Conservation (phyloP, 1,140 invertebrate genomes). For the Trinorchestia longiramus region DNA sequence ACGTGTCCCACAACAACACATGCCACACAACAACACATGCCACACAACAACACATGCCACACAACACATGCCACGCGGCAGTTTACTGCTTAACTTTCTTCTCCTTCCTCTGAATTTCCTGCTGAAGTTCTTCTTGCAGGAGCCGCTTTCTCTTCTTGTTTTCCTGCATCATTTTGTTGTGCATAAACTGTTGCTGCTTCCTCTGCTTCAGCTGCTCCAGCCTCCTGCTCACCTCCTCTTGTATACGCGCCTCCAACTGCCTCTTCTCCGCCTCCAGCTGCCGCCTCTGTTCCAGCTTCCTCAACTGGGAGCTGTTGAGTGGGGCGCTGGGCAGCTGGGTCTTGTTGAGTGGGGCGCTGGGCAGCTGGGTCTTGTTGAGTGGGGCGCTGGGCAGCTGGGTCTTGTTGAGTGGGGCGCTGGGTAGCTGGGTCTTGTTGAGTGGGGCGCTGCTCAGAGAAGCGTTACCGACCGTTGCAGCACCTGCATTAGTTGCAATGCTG, state of each 20-base stretch:
- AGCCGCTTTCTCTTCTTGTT: slow-evolving; percentile 9
- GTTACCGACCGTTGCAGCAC: too few species aligned
- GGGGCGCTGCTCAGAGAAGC: too few species aligned
- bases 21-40: too few species aligned
- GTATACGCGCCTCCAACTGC: background rate
- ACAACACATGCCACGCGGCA: background rate
- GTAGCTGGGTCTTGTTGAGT: too few species aligned
- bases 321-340: too few species aligned
- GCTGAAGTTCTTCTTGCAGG: background rate
- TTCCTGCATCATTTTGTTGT: background rate
- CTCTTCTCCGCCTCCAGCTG: slow-evolving; percentile 15
- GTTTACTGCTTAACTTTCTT: slow-evolving; percentile 20
- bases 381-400: too few species aligned
- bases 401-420: too few species aligned
- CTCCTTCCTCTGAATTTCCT: slow-evolving; percentile 10
- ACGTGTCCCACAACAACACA: too few species aligned
- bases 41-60: too few species aligned
- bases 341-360: too few species aligned
- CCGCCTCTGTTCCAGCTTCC: slow-evolving; percentile 9
- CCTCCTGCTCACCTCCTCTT: background rate
- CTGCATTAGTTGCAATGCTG: too few species aligned
- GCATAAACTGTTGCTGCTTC: slow-evolving; percentile 9
- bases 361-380: too few species aligned
- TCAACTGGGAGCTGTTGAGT: background rate
- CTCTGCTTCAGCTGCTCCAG: slow-evolving; percentile 5